phyloP scores from a whole-genome alignment of 92 coral and sea anemone species.

The Porites cylindrica region DNA sequence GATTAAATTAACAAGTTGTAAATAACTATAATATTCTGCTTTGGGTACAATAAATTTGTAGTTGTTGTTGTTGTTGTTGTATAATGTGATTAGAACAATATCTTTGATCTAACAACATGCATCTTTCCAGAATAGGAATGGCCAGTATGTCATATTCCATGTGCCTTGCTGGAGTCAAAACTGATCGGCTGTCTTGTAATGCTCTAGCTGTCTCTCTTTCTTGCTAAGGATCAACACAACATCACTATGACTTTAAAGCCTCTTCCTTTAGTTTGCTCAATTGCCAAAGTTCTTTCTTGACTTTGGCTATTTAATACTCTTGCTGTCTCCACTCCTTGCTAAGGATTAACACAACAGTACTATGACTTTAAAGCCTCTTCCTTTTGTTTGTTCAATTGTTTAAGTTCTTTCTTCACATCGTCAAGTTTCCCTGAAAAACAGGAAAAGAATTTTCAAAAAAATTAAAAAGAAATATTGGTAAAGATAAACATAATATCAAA shows the following conservation, averaged over 20 bases:
- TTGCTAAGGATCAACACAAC: too few relatives aligned
- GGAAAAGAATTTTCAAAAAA: background rate
- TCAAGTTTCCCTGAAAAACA: constrained; percentile 50
- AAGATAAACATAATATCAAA: background rate
- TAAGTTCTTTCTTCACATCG: constrained; percentile 33
- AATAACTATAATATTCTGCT: too few relatives aligned
- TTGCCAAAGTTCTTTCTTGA: constrained; percentile 25
- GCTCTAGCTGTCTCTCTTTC: background rate
- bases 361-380: background rate
- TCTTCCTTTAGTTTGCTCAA: constrained; percentile 18
- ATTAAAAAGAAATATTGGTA: background rate
- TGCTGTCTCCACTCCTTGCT: background rate
- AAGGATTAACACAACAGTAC: background rate
- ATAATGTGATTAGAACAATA: too few relatives aligned
- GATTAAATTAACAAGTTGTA: too few relatives aligned
- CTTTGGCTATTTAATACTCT: background rate
- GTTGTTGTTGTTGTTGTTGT: too few relatives aligned
- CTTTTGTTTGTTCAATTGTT: constrained; percentile 18
- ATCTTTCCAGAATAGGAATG: too few relatives aligned
- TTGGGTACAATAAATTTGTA: too few relatives aligned
- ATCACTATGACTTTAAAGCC: background rate
- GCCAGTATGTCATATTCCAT: too few relatives aligned
- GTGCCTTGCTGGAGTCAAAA: too few relatives aligned
- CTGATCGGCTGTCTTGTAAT: background rate
- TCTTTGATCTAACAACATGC: too few relatives aligned